Conservation (phyloP, 1,140 invertebrate genomes). For the Oryzaephilus surinamensis region DNA sequence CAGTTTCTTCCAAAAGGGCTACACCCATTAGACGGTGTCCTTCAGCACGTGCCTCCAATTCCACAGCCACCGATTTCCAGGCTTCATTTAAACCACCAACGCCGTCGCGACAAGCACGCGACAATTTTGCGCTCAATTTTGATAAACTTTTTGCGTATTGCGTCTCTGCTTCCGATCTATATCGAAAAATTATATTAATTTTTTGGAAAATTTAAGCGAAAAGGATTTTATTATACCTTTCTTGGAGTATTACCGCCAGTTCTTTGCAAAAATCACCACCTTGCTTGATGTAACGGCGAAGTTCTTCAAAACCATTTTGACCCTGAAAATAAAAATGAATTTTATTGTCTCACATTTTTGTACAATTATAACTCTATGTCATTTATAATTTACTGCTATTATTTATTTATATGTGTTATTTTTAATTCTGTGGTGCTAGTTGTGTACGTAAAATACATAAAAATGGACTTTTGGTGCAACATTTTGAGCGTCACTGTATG, state of each 20-base stretch:
- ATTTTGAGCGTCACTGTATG: too few species aligned
- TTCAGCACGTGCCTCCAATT: conserved; percentile 83
- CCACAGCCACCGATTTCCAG: conserved; percentile 80
- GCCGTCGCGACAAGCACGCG: conserved; percentile 68
- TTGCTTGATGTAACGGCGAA: conserved; percentile 83
- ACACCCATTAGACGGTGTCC: conserved; percentile 61
- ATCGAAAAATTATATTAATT: conserved; percentile 24
- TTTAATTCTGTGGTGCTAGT: too few species aligned
- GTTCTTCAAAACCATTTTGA: conserved; percentile 86
- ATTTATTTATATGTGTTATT: too few species aligned
- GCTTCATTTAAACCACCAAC: conserved; percentile 75
- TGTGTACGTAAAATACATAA: too few species aligned
- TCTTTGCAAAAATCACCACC: conserved; percentile 92
- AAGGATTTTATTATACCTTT: conserved; percentile 53
- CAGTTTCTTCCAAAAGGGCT: conserved; percentile 74
- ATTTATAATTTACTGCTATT: too few species aligned
- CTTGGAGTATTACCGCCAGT: conserved; percentile 74
- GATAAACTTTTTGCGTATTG: conserved; percentile 82
- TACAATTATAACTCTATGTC: too few species aligned
- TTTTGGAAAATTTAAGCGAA: background rate
- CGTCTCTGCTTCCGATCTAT: conserved; percentile 77
- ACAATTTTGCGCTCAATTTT: conserved; percentile 75
- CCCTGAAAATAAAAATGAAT: conserved; percentile 49
- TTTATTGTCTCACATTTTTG: background rate
- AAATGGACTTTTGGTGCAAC: too few species aligned